These are phyloP conservation scores for Rana temporaria DNA, from an alignment of 2,113 vertebrate species.

Conservation along the genomic window DNA sequence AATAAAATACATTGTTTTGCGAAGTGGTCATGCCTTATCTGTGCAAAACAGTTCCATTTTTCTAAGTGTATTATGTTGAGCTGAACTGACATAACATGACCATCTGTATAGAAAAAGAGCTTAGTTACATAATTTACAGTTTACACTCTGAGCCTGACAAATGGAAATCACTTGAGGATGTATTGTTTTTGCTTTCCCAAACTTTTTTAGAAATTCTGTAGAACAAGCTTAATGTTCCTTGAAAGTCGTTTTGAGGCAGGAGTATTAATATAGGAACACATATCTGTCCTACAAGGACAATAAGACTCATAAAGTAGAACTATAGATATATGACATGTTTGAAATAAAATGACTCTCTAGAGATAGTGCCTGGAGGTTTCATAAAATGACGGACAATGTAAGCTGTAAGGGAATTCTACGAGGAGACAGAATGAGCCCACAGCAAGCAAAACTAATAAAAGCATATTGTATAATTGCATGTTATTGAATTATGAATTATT, in stretches of 20 bases:
- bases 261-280: conserved; percentile 19
- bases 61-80: neutral
- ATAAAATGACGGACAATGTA: neutral
- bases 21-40: no score
- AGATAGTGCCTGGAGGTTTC: neutral
- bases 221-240: conserved; percentile 28
- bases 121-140: neutral
- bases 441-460: conserved; percentile 19
- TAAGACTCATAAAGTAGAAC: neutral
- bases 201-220: neutral
- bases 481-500: conserved; percentile 21
- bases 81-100: neutral
- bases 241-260: conserved; percentile 8
- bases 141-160: neutral
- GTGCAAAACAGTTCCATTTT: neutral
- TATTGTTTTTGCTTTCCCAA: neutral
- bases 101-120: neutral
- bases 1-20: no score
- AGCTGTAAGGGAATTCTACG: neutral
- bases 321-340: conserved; percentile 4
- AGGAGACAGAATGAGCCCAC: neutral
- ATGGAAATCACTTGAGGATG: conserved; percentile 4
- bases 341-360: conserved; percentile 7
- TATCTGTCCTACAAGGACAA: conserved; percentile 3
- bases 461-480: neutral